These are phyloP conservation scores for Mycetomoellerius zeteki DNA, from an alignment of 1,140 invertebrate species.

Conservation along the genomic window DNA sequence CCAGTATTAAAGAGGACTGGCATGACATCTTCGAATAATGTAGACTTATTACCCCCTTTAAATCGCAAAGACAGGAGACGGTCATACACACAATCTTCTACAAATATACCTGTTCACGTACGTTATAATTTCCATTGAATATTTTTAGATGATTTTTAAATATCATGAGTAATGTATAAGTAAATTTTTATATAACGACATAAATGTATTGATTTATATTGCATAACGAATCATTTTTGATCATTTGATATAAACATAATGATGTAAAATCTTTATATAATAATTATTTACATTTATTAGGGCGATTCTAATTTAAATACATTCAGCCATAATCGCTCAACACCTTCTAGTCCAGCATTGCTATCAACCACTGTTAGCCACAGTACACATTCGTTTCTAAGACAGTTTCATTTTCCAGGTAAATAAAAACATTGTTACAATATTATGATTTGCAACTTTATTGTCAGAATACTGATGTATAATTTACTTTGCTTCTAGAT, in stretches of 20 bases:
- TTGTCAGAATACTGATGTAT: background rate
- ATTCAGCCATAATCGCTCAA: conserved; percentile 98
- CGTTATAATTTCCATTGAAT: conserved; percentile 60
- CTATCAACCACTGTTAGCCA: conserved; percentile 86
- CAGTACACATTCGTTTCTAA: conserved; percentile 87
- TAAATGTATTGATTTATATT: conserved; percentile 15
- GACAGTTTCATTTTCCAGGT: conserved; percentile 96
- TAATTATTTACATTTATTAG: conserved; percentile 74
- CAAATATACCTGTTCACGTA: conserved; percentile 89
- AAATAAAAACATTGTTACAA: conserved; percentile 44
- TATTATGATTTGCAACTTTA: background rate
- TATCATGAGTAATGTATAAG: background rate
- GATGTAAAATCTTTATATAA: background rate
- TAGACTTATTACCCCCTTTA: conserved; percentile 80
- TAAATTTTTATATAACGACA: background rate
- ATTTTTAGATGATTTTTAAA: conserved; percentile 10
- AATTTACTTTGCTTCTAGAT: conserved; percentile 80
- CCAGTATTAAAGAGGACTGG: conserved; percentile 82
- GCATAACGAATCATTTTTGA: background rate
- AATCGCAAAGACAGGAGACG: conserved; percentile 86
- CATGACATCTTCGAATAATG: conserved; percentile 85
- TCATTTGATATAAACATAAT: background rate
- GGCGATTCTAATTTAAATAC: conserved; percentile 97
- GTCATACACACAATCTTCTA: conserved; percentile 88
- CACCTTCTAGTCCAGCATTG: conserved; percentile 97